These are phyloP conservation scores for Pseudochirops corinnae DNA, from an alignment of 2,797 vertebrate species.

Conservation along the genomic window DNA sequence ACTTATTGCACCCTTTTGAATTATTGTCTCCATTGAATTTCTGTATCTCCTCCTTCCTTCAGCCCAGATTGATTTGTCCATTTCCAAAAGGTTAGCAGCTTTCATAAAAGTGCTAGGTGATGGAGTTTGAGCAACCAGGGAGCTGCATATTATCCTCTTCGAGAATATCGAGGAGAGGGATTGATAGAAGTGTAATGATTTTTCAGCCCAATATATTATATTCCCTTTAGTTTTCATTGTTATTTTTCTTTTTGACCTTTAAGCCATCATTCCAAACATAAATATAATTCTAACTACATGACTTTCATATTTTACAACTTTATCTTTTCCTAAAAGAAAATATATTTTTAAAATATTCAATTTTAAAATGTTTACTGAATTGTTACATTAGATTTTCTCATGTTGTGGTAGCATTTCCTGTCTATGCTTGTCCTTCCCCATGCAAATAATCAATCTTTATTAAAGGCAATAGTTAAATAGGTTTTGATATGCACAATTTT, in stretches of 20 bases:
- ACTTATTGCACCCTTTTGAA: conserved; percentile 37
- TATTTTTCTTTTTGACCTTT: conserved; percentile 36
- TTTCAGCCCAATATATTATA: not conserved
- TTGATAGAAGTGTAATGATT: not conserved
- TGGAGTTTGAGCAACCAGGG: conserved; percentile 63
- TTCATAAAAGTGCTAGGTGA: conserved; percentile 56
- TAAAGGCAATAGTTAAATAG: not conserved
- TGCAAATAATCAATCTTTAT: not conserved
- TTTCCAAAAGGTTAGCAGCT: conserved; percentile 51
- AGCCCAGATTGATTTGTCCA: not conserved
- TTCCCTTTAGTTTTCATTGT: not conserved
- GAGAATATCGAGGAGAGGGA: not conserved
- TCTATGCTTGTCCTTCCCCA: not conserved
- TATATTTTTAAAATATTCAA: conserved; percentile 8
- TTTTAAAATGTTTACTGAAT: not conserved
- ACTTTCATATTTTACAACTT: conserved; percentile 39
- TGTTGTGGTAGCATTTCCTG: not conserved
- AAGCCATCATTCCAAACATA: conserved; percentile 39
- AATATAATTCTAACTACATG: conserved; percentile 46
- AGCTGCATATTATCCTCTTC: conserved; percentile 6
- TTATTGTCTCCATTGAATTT: conserved; percentile 5
- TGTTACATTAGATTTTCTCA: conserved; percentile 13
- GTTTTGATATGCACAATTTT: not conserved
- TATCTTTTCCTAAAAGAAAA: conserved; percentile 35
- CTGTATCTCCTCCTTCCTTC: conserved; percentile 31